phyloP scores from a whole-genome alignment of 2,797 vertebrate genomes.

The Dromococcyx pavoninus region DNA sequence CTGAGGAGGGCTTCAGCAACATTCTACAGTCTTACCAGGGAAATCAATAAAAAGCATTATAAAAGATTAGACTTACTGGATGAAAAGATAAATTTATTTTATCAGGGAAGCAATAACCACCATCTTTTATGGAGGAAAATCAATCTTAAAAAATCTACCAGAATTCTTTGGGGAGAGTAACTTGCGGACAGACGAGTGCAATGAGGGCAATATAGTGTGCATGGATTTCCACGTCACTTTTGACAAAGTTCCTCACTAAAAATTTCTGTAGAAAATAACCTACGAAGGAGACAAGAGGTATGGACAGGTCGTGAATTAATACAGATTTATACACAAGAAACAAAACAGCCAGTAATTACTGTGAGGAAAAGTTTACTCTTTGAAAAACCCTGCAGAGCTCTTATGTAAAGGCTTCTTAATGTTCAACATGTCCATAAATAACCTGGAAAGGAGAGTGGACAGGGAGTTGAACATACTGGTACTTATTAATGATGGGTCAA shows the following conservation, averaged over 20 bases:
- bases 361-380: not conserved
- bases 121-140: not conserved
- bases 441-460: not conserved
- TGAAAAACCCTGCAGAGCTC: not conserved
- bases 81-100: slow-evolving; percentile 18
- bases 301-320: not conserved
- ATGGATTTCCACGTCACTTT: not conserved
- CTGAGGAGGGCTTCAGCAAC: not conserved
- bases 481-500: not conserved
- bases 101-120: not conserved
- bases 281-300: not conserved
- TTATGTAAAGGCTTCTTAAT: not conserved
- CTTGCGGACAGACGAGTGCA: not conserved
- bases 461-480: not conserved
- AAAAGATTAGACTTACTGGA: not conserved
- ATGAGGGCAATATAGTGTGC: not conserved
- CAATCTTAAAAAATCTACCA: not conserved
- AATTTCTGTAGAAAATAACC: not conserved
- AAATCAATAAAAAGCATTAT: slow-evolving; percentile 27
- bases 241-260: not conserved
- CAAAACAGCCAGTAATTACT: not conserved
- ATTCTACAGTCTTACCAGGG: not conserved
- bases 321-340: not conserved
- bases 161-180: not conserved
- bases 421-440: not conserved